phyloP scores from a whole-genome alignment of 2,888 invertebrate genomes.

The Furcula furcula region DNA sequence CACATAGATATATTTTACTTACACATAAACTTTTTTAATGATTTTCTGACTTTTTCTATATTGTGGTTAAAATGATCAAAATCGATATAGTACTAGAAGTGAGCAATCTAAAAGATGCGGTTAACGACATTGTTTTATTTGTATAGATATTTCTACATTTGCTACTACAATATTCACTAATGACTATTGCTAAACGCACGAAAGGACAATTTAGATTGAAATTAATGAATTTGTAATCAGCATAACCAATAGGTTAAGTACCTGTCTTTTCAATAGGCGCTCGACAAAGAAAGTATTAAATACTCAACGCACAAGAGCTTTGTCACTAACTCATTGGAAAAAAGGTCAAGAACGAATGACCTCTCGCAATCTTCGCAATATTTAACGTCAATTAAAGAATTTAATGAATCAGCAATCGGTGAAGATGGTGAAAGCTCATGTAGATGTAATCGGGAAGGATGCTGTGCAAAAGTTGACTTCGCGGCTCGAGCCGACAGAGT shows the following conservation, averaged over 20 bases:
- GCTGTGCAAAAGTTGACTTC: conserved; percentile 47
- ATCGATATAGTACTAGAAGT: too few species aligned
- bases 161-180: conserved; percentile 7
- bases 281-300: conserved; percentile 30
- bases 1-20: too few species aligned
- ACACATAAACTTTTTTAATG: too few species aligned
- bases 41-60: too few species aligned
- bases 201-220: conserved; percentile 6
- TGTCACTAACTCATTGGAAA: conserved; percentile 59
- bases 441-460: conserved; percentile 57
- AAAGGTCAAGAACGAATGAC: conserved; percentile 62
- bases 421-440: conserved; percentile 68
- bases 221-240: conserved; percentile 12
- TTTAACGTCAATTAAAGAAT: conserved; percentile 70
- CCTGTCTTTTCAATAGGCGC: conserved; percentile 14
- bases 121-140: too few species aligned
- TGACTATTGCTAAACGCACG: conserved; percentile 4
- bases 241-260: conserved; percentile 10
- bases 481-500: conserved; percentile 29
- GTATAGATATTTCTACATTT: conserved; percentile 3
- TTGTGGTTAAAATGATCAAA: too few species aligned
- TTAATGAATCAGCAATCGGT: conserved; percentile 62
- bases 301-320: conserved; percentile 31
- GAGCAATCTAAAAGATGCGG: too few species aligned
- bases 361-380: conserved; percentile 50